Conservation (phyloP, 1,140 invertebrate species). For the Batillaria attramentaria region DNA sequence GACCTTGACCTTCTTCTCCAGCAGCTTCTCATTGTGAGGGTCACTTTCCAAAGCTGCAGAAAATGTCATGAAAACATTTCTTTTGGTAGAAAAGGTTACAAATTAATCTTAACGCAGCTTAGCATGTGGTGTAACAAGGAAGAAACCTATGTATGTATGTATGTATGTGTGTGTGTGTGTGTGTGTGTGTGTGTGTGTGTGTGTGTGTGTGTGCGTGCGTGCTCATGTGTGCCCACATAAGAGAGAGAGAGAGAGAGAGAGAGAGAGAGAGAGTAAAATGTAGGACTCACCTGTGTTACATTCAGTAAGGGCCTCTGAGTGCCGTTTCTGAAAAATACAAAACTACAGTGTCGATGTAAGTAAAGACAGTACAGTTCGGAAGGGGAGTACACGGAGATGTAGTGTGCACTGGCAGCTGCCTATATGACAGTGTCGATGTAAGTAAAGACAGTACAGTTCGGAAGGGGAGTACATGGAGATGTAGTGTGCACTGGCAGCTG, state of each 20-base stretch:
- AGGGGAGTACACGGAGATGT: too few species aligned
- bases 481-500: too few species aligned
- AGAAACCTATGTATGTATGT: constrained; percentile 14
- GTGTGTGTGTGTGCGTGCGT: constrained; percentile 1
- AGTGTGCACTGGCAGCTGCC: too few species aligned
- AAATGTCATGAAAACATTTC: background rate
- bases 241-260: constrained; percentile 5
- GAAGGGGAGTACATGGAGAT: too few species aligned
- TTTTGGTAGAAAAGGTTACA: background rate
- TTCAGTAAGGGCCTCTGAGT: constrained; percentile 48
- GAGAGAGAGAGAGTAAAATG: constrained; percentile 25
- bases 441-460: too few species aligned
- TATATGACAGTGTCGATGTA: too few species aligned
- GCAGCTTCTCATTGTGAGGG: constrained; percentile 57
- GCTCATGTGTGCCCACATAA: constrained; percentile 24
- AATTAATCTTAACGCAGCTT: background rate
- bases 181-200: constrained; percentile 15
- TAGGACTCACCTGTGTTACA: constrained; percentile 51
- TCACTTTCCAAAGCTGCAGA: constrained; percentile 52
- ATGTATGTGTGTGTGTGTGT: background rate
- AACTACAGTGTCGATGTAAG: too few species aligned
- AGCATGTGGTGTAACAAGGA: background rate
- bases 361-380: too few species aligned
- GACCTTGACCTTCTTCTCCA: constrained; percentile 67
- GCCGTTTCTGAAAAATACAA: constrained; percentile 54